Evolutionary conservation across 2,113 vertebrate genomes (phyloP).

Genomic region (Microtus pennsylvanicus): DNA sequence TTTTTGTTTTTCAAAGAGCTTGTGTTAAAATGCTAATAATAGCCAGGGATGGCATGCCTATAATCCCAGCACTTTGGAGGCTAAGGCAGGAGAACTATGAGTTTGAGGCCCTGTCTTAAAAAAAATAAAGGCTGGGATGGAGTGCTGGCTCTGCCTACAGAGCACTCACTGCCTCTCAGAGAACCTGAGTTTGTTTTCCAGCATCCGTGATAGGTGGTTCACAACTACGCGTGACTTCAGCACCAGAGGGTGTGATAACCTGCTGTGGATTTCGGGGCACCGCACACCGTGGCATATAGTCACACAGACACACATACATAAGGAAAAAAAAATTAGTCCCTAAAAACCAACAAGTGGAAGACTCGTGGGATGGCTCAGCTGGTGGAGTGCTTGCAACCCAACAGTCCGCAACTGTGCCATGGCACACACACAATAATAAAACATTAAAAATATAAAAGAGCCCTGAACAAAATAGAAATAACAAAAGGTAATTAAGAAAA

Average conservation of each 20-base stretch:
- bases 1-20: not conserved
- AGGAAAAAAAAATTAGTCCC: not conserved
- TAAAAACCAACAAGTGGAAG: not conserved
- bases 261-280: not conserved
- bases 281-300: not conserved
- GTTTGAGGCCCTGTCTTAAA: not conserved
- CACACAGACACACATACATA: not conserved
- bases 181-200: not conserved
- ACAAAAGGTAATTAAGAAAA: not conserved
- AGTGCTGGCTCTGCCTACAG: not conserved
- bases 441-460: not conserved
- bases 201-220: not conserved
- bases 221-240: not conserved
- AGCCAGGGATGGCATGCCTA: not conserved
- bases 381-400: not conserved
- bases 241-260: not conserved
- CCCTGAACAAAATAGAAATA: not conserved
- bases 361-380: not conserved
- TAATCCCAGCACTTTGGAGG: not conserved
- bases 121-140: too few species aligned
- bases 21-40: not conserved
- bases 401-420: not conserved
- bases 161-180: not conserved
- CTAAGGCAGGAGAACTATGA: not conserved
- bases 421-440: not conserved